Conservation (phyloP, 2,888 invertebrate species). For the Boloria euphrosyne region DNA sequence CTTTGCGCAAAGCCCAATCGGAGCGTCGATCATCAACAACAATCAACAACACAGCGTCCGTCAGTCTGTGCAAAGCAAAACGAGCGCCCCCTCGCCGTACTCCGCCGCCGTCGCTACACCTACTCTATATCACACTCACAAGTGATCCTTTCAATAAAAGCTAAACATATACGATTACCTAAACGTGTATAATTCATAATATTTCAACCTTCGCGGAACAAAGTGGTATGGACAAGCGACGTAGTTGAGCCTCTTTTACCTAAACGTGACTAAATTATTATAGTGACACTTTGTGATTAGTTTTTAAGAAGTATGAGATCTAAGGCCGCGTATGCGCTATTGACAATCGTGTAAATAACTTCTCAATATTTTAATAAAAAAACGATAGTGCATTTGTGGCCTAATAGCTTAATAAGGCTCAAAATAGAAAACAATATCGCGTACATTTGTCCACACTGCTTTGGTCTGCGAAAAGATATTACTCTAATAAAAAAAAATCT, state of each 20-base stretch:
- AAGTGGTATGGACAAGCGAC: not conserved
- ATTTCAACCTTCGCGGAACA: not conserved
- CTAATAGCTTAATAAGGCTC: no score
- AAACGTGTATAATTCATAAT: constrained; percentile 4
- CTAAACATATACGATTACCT: constrained; percentile 20
- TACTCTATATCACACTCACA: constrained; percentile 2
- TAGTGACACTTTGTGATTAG: no score
- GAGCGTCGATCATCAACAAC: constrained; percentile 15
- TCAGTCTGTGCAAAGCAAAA: not conserved
- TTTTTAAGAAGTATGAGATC: no score
- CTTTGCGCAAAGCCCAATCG: constrained; percentile 26
- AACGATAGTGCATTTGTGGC: no score
- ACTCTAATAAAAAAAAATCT: constrained; percentile 50
- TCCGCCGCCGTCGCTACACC: not conserved
- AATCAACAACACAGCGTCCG: not conserved
- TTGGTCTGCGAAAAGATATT: not conserved
- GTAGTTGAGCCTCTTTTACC: not conserved
- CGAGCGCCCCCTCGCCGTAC: not conserved
- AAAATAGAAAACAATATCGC: no score
- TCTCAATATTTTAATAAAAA: no score
- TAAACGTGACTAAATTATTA: no score
- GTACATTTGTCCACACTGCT: not conserved
- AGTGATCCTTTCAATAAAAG: constrained; percentile 8
- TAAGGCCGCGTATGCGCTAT: no score
- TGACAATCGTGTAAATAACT: no score